Base-by-base conservation (phyloP, 2,113 vertebrate genomes). In the Barnardius zonarius region DNA sequence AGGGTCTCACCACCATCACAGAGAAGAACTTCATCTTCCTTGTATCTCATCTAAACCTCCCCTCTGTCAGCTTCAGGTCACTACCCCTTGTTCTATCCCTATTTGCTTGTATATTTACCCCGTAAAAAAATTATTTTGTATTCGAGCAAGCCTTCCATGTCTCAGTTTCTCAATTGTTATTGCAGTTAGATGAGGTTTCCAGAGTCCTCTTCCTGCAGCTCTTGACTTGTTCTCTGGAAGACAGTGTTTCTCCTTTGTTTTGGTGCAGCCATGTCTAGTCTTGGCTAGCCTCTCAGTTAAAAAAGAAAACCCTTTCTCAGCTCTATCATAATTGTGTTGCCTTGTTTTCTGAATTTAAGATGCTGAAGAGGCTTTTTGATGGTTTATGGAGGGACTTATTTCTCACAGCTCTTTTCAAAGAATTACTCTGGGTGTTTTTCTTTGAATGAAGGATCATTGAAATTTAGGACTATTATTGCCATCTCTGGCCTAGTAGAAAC, bases 261-360 rank as follows among this genome's bases (percentile, higher is more conserved):
- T 67, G n/a, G 11, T 18, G 15, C 63, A 72, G 43, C 31, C 35
- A 13, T 0, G 2, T 33, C 33, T 46, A 17, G 33, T 59, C 81
- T 68, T 75, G 86, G 28, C 37, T 62, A 9, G n/a, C 31, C 19
- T 55, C 59, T 79, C 37, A 3, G 13, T 43, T 72, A 14, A 48
- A 70, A 59, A 28, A 46, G 30, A 70, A 57, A 11, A 16, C 6
- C 22, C 39, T 66, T 77, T 54, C 27, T 66, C 59, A 67, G 25
- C 35, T 49, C 57, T 24, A 0, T 43, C 35, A 4, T 14, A 18
- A 7, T 14, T 33, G 13, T 4, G 3, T 33, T n/a, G 6, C 31
- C 84, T 63, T 77, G 59, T 19, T 90, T 87, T 75, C 37, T 52
- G n/a, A 17, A 52, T 14, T 1, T 28, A 14, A 67, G 70, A 59